These are phyloP conservation scores for Drosophila flavopinicola DNA, from an alignment of 2,888 invertebrate genomes.

Conservation along the genomic window DNA sequence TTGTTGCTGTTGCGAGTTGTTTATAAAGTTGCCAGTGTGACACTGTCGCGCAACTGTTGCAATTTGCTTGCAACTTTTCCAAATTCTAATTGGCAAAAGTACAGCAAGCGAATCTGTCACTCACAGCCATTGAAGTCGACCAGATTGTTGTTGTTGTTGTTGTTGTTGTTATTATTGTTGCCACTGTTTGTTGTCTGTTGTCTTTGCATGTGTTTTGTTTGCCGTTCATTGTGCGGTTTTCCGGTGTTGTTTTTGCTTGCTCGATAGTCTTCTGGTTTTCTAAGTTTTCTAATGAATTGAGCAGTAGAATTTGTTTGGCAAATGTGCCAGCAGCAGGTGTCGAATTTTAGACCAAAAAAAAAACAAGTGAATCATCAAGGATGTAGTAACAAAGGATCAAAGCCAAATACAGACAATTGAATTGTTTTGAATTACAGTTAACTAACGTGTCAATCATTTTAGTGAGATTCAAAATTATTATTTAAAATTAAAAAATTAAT, in stretches of 20 bases:
- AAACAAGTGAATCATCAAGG: constrained; percentile 28
- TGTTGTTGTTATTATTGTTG: constrained; percentile 5
- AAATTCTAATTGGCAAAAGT: constrained; percentile 77
- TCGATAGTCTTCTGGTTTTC: too few species aligned
- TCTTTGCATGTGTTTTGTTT: constrained; percentile 26
- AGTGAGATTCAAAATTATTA: background rate
- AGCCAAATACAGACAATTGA: background rate
- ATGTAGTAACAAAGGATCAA: background rate
- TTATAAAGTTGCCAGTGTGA: constrained; percentile 65
- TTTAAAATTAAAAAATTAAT: background rate
- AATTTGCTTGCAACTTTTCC: constrained; percentile 74
- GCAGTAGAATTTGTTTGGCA: constrained; percentile 32
- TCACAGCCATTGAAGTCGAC: constrained; percentile 53
- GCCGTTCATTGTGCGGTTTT: constrained; percentile 34
- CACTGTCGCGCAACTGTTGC: constrained; percentile 69
- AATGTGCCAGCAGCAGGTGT: constrained; percentile 42
- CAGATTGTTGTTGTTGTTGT: constrained; percentile 12
- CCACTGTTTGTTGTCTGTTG: constrained; percentile 31
- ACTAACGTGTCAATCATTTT: too few species aligned
- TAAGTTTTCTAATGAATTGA: constrained; percentile 59
- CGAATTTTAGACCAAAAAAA: constrained; percentile 21
- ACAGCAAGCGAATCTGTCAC: constrained; percentile 64
- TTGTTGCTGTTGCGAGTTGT: too few species aligned
- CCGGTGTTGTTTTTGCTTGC: constrained; percentile 15
- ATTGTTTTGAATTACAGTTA: too few species aligned